A percentile compares a stretch with the other conserved stretches of the same genome.
Conservation (phyloP, 2,113 vertebrate species). For the Corynorhinus townsendii region DNA sequence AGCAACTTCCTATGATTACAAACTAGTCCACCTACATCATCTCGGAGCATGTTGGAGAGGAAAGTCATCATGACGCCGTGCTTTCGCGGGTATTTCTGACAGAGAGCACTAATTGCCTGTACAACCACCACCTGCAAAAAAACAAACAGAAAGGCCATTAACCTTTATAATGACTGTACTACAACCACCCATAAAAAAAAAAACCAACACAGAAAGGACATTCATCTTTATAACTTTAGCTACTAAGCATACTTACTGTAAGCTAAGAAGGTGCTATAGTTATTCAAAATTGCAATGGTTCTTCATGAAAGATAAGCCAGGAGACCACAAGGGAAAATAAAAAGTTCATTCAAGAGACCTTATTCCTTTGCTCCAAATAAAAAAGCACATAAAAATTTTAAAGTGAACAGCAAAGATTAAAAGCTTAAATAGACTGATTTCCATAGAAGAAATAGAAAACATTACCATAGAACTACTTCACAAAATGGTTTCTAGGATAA, state of each 20-base stretch:
- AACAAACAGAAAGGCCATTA: background rate
- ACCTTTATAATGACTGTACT: slow-evolving; percentile 78
- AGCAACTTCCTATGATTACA: background rate
- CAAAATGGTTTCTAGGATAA: background rate
- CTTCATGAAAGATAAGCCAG: background rate
- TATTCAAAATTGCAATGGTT: background rate
- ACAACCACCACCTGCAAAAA: slow-evolving; percentile 94
- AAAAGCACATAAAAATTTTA: background rate
- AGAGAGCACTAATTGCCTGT: slow-evolving; percentile 96
- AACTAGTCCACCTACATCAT: slow-evolving; percentile 86
- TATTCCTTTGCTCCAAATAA: background rate
- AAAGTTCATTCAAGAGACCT: background rate
- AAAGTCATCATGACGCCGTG: slow-evolving; percentile 99
- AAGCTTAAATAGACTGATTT: background rate
- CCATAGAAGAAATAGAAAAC: background rate
- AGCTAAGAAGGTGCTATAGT: background rate
- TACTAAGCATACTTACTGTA: background rate
- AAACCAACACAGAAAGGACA: background rate
- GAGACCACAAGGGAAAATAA: background rate
- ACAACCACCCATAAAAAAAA: slow-evolving; percentile 88
- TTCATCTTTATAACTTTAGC: background rate
- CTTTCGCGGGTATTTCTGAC: slow-evolving; percentile 98
- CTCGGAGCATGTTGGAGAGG: slow-evolving; percentile 97
- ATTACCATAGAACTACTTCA: background rate
- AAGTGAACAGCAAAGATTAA: background rate